Percentiles rank a stretch among this genome's conserved stretches.
phyloP scores from a whole-genome alignment of 2,888 invertebrate genomes.

The Clepsis dumicolana region DNA sequence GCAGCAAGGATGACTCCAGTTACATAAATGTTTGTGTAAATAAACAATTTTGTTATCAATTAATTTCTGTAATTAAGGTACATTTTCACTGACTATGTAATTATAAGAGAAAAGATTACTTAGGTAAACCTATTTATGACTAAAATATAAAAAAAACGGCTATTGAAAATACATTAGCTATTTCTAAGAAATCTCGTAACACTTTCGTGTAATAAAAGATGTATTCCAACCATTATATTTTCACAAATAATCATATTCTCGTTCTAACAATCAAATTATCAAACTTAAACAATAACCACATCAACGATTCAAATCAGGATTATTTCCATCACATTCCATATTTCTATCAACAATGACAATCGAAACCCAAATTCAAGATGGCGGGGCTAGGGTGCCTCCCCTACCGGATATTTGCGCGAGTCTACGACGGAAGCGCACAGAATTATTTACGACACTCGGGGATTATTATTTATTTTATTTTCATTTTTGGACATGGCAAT shows the following conservation, averaged over 20 bases:
- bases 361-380: slow-evolving; percentile 75
- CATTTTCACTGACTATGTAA: too few relatives aligned
- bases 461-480: slow-evolving; percentile 72
- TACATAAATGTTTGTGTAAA: too few relatives aligned
- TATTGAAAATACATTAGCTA: too few relatives aligned
- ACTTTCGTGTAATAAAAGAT: too few relatives aligned
- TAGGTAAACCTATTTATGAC: too few relatives aligned
- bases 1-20: too few relatives aligned
- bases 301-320: slow-evolving; percentile 50
- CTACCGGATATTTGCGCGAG: slow-evolving; percentile 68
- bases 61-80: too few relatives aligned
- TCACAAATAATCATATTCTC: neutral
- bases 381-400: slow-evolving; percentile 77
- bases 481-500: slow-evolving; percentile 68
- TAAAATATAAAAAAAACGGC: too few relatives aligned
- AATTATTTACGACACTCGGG: slow-evolving; percentile 68
- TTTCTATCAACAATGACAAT: slow-evolving; percentile 63
- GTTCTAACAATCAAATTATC: slow-evolving; percentile 38
- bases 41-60: too few relatives aligned
- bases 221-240: neutral
- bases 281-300: slow-evolving; percentile 48
- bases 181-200: too few relatives aligned
- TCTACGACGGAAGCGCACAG: slow-evolving; percentile 72
- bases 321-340: slow-evolving; percentile 55
- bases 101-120: too few relatives aligned